Conservation (phyloP, 2,888 invertebrate species). For the Laspeyria flexula region DNA sequence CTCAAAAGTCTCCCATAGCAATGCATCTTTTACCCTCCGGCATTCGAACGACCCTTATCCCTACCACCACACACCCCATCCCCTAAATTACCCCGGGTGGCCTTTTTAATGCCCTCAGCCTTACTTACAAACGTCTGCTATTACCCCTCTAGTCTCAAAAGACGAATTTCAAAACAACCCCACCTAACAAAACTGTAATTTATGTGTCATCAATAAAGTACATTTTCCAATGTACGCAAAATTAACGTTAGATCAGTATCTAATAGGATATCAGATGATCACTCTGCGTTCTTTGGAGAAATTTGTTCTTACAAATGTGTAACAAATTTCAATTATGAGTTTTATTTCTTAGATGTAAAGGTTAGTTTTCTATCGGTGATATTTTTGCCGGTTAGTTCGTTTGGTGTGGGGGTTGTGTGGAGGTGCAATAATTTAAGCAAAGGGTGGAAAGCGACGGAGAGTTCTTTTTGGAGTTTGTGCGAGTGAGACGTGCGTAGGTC, state of each 20-base stretch:
- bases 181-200: slow-evolving; percentile 38
- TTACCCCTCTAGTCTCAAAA: slow-evolving; percentile 63
- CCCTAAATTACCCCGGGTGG: slow-evolving; percentile 53
- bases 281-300: slow-evolving; percentile 74
- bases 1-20: slow-evolving; percentile 47
- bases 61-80: slow-evolving; percentile 54
- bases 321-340: slow-evolving; percentile 15
- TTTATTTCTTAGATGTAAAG: slow-evolving; percentile 31
- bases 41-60: slow-evolving; percentile 52
- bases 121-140: slow-evolving; percentile 56
- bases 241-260: slow-evolving; percentile 70
- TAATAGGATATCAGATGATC: slow-evolving; percentile 68
- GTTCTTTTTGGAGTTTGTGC: slow-evolving; percentile 86
- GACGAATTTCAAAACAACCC: slow-evolving; percentile 57
- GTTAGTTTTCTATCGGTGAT: slow-evolving; percentile 49
- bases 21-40: slow-evolving; percentile 67
- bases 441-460: slow-evolving; percentile 84
- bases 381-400: slow-evolving; percentile 53
- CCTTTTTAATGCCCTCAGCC: slow-evolving; percentile 73
- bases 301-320: slow-evolving; percentile 61
- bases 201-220: slow-evolving; percentile 37
- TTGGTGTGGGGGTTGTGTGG: slow-evolving; percentile 58
- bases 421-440: slow-evolving; percentile 86
- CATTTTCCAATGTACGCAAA: slow-evolving; percentile 34
- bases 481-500: slow-evolving; percentile 85